Evolutionary conservation across 1,140 invertebrate species (phyloP).

Genomic region (Drosophila saltans): DNA sequence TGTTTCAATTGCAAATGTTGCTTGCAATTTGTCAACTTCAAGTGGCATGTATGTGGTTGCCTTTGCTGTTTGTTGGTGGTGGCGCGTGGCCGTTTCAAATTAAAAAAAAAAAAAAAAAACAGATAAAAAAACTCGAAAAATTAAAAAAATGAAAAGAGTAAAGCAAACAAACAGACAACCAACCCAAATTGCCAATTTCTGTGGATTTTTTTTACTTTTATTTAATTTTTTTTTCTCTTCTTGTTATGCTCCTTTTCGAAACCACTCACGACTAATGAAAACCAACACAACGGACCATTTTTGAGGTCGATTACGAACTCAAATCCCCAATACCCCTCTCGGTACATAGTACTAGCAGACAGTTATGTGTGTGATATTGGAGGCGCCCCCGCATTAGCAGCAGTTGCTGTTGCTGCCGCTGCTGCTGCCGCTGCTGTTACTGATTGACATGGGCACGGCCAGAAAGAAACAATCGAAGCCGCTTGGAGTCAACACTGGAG

Average conservation of each 20-base stretch:
- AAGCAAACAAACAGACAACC: slow-evolving; percentile 41
- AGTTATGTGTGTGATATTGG: background rate
- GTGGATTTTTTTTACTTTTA: slow-evolving; percentile 26
- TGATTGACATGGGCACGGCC: slow-evolving; percentile 73
- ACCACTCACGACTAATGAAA: slow-evolving; percentile 79
- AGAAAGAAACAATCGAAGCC: slow-evolving; percentile 59
- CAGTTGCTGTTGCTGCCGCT: background rate
- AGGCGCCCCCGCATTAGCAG: slow-evolving; percentile 32
- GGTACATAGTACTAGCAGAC: too few species aligned
- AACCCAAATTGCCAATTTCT: slow-evolving; percentile 55
- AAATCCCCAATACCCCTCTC: background rate
- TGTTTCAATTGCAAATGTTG: slow-evolving; percentile 74
- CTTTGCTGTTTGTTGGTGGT: slow-evolving; percentile 42
- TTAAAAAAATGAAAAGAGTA: slow-evolving; percentile 14
- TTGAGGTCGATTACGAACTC: slow-evolving; percentile 54
- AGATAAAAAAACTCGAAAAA: slow-evolving; percentile 19
- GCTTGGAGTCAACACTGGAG: slow-evolving; percentile 30
- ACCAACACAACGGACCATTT: slow-evolving; percentile 48
- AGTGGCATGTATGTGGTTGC: slow-evolving; percentile 54
- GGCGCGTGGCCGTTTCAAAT: slow-evolving; percentile 58
- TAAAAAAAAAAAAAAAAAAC: slow-evolving; percentile 37
- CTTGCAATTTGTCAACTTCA: slow-evolving; percentile 75
- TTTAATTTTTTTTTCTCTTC: slow-evolving; percentile 9
- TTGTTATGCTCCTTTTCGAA: slow-evolving; percentile 56
- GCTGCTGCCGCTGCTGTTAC: slow-evolving; percentile 18